Evolutionary conservation across 2,113 vertebrate species (phyloP).

Genomic region (Garra rufa): DNA sequence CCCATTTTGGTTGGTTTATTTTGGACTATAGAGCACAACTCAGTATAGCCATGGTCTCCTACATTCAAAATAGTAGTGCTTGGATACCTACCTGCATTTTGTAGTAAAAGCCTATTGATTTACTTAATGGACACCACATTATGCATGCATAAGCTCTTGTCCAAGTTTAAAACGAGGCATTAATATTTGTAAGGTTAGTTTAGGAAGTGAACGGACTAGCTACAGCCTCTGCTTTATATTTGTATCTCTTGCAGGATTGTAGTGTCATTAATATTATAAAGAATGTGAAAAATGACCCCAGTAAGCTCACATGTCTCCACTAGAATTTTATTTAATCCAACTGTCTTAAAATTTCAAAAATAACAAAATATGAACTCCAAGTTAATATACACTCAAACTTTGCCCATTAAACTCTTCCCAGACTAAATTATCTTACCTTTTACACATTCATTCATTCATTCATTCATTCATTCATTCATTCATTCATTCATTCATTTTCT

Average conservation of each 20-base stretch:
- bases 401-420: no score
- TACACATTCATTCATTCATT: no score
- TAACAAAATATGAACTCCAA: no score
- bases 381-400: no score
- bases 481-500: no score
- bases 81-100: neutral
- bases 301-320: no score
- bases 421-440: no score
- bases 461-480: no score
- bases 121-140: neutral
- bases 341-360: no score
- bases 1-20: neutral
- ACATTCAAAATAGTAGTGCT: neutral
- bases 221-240: neutral
- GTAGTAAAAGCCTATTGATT: conserved; percentile 7
- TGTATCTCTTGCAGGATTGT: neutral
- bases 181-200: neutral
- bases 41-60: neutral
- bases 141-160: neutral
- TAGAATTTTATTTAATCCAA: no score
- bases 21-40: neutral
- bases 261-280: neutral
- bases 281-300: no score
- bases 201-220: neutral
- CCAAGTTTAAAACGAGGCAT: neutral